phyloP scores from a whole-genome alignment of 2,888 invertebrate species.

The Trilocha varians region DNA sequence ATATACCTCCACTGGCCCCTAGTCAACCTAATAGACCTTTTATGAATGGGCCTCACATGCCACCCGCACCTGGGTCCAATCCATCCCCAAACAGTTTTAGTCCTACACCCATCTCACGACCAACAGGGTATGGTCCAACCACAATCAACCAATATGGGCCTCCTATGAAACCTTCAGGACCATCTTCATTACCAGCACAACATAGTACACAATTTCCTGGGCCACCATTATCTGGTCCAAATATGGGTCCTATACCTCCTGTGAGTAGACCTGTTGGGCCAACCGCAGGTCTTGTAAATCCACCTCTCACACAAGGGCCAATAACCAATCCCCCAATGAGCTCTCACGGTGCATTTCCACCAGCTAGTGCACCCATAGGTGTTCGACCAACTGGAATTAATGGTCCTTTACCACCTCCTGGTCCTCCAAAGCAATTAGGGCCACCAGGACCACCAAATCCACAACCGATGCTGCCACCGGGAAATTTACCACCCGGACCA shows the following conservation, averaged over 20 bases:
- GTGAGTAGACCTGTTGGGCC: constrained; percentile 5
- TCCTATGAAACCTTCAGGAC: constrained; percentile 25
- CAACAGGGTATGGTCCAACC: constrained; percentile 24
- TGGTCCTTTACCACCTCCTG: constrained; percentile 6
- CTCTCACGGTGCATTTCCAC: background rate
- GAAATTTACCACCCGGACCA: constrained; percentile 8
- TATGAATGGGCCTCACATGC: constrained; percentile 46
- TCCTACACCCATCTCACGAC: constrained; percentile 17
- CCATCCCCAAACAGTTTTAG: constrained; percentile 29
- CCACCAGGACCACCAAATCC: constrained; percentile 3
- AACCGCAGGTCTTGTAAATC: background rate
- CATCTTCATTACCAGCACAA: constrained; percentile 27
- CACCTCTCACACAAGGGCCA: background rate
- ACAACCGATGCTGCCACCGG: constrained; percentile 10
- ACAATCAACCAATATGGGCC: constrained; percentile 22
- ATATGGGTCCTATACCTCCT: constrained; percentile 9
- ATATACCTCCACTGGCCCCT: constrained; percentile 60
- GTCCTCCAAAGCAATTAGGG: background rate
- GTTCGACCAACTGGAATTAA: constrained; percentile 7
- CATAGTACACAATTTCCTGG: constrained; percentile 36
- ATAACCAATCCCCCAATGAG: background rate
- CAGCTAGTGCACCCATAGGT: background rate
- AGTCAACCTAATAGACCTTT: constrained; percentile 53
- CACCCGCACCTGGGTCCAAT: constrained; percentile 11
- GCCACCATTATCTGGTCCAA: background rate